Conservation (phyloP, 2,888 invertebrate genomes). For the Machimus atricapillus region DNA sequence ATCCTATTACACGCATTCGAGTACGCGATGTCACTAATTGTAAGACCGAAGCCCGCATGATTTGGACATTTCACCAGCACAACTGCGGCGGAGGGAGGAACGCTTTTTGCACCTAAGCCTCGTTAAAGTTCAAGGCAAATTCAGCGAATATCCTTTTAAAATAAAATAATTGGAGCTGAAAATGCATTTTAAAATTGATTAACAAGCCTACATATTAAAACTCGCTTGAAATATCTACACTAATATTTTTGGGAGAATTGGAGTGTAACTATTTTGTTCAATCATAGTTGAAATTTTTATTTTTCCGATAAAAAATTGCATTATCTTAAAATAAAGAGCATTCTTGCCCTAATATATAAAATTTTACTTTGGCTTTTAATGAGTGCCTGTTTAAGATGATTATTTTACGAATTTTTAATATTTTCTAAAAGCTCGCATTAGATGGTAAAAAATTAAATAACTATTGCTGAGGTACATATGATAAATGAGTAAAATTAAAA, state of each 20-base stretch:
- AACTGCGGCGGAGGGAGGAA: background rate
- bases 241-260: too few relatives aligned
- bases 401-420: too few relatives aligned
- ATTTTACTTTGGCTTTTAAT: too few relatives aligned
- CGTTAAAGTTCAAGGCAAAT: background rate
- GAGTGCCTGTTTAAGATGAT: too few relatives aligned
- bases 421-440: too few relatives aligned
- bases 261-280: too few relatives aligned
- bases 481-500: background rate
- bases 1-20: background rate
- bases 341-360: too few relatives aligned
- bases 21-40: background rate
- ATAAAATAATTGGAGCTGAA: background rate
- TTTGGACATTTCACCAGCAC: background rate
- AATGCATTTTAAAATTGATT: background rate
- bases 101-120: background rate
- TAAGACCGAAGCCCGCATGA: background rate
- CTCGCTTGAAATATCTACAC: background rate
- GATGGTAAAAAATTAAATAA: background rate
- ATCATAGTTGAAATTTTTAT: background rate
- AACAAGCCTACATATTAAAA: background rate
- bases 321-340: background rate
- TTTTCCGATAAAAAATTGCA: background rate
- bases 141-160: background rate
- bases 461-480: too few relatives aligned